A percentile compares a stretch with the other conserved stretches of the same genome.
These are phyloP conservation scores for Malurus elegans DNA, from an alignment of 2,113 vertebrate species.

Conservation along the genomic window DNA sequence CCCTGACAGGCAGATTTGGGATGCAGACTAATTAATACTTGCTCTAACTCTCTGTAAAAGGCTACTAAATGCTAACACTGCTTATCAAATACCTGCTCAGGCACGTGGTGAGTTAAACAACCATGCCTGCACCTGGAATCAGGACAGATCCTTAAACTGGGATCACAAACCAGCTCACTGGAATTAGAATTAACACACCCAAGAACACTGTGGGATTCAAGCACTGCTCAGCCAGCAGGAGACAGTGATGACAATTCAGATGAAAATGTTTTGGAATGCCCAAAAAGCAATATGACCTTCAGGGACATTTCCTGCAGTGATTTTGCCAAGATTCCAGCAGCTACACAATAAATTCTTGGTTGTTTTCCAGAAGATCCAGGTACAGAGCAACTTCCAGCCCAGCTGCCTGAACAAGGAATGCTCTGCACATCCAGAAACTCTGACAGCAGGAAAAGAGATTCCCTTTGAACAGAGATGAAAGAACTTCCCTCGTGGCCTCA, in stretches of 20 bases:
- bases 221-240: background rate
- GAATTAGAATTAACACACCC: background rate
- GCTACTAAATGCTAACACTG: background rate
- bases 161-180: background rate
- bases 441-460: background rate
- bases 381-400: background rate
- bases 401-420: background rate
- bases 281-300: background rate
- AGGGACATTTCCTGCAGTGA: background rate
- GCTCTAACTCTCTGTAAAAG: background rate
- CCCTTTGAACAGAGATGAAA: background rate
- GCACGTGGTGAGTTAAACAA: background rate
- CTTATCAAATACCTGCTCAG: background rate
- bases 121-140: background rate
- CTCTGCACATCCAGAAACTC: background rate
- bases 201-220: background rate
- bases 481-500: background rate
- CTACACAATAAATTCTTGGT: background rate
- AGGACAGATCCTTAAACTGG: background rate
- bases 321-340: background rate
- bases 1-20: background rate
- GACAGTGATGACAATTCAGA: background rate
- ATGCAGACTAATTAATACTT: background rate
- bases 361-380: background rate
- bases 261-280: background rate